A percentile compares a stretch with the other conserved stretches of the same genome.
Conservation (phyloP, 2,797 vertebrate genomes). For the Pelochelys cantorii region DNA sequence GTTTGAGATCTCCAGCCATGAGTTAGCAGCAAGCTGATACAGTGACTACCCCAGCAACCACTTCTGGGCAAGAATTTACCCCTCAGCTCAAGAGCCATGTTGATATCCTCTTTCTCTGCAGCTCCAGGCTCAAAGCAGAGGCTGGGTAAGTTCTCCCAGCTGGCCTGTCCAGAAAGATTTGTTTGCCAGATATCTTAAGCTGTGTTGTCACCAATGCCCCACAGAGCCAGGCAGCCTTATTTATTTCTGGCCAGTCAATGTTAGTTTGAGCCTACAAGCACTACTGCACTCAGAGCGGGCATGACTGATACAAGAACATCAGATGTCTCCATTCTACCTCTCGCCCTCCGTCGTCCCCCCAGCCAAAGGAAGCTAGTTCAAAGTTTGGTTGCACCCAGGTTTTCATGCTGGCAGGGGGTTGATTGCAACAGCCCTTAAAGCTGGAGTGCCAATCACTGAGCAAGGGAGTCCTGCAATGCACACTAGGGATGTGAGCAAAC, state of each 20-base stretch:
- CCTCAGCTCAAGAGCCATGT: not conserved
- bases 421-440: not conserved
- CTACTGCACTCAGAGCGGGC: not conserved
- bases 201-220: not conserved
- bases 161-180: not conserved
- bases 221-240: not conserved
- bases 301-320: constrained; percentile 24
- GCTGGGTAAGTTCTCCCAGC: not conserved
- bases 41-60: not conserved
- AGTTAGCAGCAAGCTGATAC: not conserved
- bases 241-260: constrained; percentile 38
- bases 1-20: not conserved
- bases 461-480: not conserved
- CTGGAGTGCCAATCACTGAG: not conserved
- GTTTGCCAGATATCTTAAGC: not conserved
- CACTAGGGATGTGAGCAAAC: not conserved
- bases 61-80: not conserved
- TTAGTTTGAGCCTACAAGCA: not conserved
- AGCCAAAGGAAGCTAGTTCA: not conserved
- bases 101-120: not conserved
- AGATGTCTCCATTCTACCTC: constrained; percentile 37
- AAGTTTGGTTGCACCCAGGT: not conserved
- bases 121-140: not conserved
- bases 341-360: not conserved
- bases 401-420: not conserved